Evolutionary conservation across 2,888 invertebrate genomes (phyloP).

Genomic region (Panzeria rudis): DNA sequence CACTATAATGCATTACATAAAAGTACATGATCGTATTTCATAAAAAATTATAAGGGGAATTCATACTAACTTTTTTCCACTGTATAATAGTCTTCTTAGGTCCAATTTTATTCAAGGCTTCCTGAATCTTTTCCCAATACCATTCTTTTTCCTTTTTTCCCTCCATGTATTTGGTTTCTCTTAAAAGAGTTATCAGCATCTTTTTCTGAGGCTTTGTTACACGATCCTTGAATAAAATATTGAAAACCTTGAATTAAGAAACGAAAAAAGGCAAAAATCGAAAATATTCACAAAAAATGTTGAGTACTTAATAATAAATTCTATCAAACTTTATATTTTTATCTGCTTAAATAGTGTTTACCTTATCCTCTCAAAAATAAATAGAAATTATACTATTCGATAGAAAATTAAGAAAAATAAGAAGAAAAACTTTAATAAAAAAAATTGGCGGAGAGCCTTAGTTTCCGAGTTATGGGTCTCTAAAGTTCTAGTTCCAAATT

Average conservation of each 20-base stretch:
- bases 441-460: too few relatives aligned
- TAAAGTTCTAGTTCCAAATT: too few relatives aligned
- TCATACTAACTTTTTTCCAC: constrained; percentile 80
- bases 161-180: constrained; percentile 83
- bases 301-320: constrained; percentile 53
- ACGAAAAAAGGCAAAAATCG: constrained; percentile 74
- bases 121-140: constrained; percentile 83
- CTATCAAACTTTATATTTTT: constrained; percentile 35
- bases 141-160: constrained; percentile 83
- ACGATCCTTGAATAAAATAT: constrained; percentile 82
- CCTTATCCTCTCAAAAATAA: too few relatives aligned
- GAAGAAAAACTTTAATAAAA: too few relatives aligned
- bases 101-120: constrained; percentile 82
- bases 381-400: too few relatives aligned
- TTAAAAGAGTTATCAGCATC: constrained; percentile 82
- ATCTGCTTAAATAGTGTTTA: too few relatives aligned
- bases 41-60: neutral
- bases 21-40: neutral
- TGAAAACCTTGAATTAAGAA: constrained; percentile 77
- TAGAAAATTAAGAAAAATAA: too few relatives aligned
- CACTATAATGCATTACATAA: constrained; percentile 75
- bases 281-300: constrained; percentile 76
- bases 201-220: constrained; percentile 83
- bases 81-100: constrained; percentile 83
- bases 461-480: too few relatives aligned